Conservation (phyloP, 2,888 invertebrate species). For the Drymonia ruficornis region DNA sequence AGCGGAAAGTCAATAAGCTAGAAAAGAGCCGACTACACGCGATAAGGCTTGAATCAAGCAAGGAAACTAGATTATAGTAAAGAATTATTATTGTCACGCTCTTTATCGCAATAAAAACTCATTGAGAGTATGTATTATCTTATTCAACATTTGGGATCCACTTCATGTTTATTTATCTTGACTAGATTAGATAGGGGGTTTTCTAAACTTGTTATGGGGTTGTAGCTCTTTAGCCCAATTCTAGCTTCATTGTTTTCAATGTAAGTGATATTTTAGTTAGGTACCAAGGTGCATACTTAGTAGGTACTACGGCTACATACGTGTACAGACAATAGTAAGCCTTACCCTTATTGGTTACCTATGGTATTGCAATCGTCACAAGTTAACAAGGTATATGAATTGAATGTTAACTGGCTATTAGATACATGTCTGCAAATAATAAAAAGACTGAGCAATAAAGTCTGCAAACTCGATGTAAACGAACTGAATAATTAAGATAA, state of each 20-base stretch:
- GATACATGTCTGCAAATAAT: background rate
- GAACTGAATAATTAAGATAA: too few relatives aligned
- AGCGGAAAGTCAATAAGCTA: background rate
- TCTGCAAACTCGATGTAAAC: too few relatives aligned
- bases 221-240: too few relatives aligned
- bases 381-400: too few relatives aligned
- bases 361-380: too few relatives aligned
- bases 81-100: background rate
- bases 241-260: too few relatives aligned
- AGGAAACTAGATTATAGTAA: background rate
- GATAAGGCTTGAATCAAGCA: background rate
- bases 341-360: too few relatives aligned
- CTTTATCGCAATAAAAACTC: slow-evolving; percentile 5
- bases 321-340: too few relatives aligned
- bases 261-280: too few relatives aligned
- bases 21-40: background rate
- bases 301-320: too few relatives aligned
- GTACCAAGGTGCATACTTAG: too few relatives aligned
- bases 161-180: slow-evolving; percentile 3
- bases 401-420: background rate
- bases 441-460: too few relatives aligned
- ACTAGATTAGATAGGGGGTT: background rate
- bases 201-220: background rate
- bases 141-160: background rate
- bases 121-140: slow-evolving; percentile 1